phyloP scores from a whole-genome alignment of 37 sponge, comb jelly and placozoan genomes.

The Cladorhizidae sp. region DNA sequence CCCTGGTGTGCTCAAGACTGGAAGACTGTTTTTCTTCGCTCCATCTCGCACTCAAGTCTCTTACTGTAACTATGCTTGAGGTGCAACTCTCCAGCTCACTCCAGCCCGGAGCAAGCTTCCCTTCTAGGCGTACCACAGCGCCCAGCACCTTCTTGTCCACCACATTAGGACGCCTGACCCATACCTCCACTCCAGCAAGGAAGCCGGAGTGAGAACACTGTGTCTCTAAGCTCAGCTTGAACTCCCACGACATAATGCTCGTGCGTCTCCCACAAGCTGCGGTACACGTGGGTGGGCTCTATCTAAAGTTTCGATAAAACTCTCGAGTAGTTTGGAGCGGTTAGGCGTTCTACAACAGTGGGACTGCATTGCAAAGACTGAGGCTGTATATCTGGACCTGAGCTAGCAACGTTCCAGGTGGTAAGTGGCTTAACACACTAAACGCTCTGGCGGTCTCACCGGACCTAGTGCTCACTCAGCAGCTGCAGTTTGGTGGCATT shows the following conservation, averaged over 20 bases:
- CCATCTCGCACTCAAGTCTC: not conserved
- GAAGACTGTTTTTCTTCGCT: not conserved
- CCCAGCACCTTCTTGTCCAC: conserved; percentile 76
- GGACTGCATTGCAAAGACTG: too few relatives aligned
- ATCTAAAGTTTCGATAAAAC: not conserved
- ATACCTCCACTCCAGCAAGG: conserved; percentile 62
- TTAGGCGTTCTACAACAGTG: too few relatives aligned
- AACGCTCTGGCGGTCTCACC: too few relatives aligned
- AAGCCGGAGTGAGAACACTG: conserved; percentile 36
- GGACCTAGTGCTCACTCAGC: too few relatives aligned
- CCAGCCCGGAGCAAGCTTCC: not conserved
- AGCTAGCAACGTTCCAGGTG: too few relatives aligned
- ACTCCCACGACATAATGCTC: not conserved
- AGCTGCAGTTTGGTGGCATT: too few relatives aligned
- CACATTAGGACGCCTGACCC: conserved; percentile 89
- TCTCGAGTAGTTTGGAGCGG: too few relatives aligned
- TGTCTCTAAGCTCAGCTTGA: not conserved
- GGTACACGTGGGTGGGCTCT: conserved; percentile 29
- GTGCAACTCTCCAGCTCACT: not conserved
- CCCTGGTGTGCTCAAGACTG: not conserved
- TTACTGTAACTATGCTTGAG: not conserved
- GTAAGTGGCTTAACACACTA: too few relatives aligned
- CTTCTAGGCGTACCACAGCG: conserved; percentile 44
- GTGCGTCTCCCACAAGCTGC: not conserved
- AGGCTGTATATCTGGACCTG: too few relatives aligned